Percentiles rank a stretch among this genome's conserved stretches.
phyloP scores from a whole-genome alignment of 1,140 invertebrate species.

The Sycophila sp. region DNA sequence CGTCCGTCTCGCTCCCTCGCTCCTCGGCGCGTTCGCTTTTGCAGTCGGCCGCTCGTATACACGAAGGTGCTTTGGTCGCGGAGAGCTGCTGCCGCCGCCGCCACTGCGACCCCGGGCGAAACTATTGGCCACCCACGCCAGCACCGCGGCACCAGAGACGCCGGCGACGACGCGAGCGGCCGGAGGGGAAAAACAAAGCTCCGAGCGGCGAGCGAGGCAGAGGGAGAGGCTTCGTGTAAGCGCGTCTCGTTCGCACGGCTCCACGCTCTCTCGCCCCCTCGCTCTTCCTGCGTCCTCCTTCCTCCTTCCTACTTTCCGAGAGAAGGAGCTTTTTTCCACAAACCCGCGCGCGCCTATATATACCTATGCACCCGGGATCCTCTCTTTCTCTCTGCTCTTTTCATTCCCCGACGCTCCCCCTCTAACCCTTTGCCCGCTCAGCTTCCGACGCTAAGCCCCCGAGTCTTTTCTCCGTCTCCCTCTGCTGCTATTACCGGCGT shows the following conservation, averaged over 20 bases:
- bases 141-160: background rate
- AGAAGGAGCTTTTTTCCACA: conserved; percentile 53
- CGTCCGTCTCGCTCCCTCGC: background rate
- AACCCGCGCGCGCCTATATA: conserved; percentile 30
- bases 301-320: background rate
- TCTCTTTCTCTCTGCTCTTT: conserved; percentile 8
- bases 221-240: conserved; percentile 33
- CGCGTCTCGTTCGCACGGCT: no score
- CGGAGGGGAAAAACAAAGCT: conserved; percentile 52
- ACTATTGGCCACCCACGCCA: conserved; percentile 65
- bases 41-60: conserved; percentile 15
- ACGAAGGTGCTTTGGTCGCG: conserved; percentile 11
- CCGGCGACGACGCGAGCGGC: background rate
- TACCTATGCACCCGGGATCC: background rate
- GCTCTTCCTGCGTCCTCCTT: conserved; percentile 44
- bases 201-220: conserved; percentile 27
- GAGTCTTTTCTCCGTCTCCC: conserved; percentile 8
- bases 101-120: conserved; percentile 53
- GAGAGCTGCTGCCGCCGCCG: conserved; percentile 25
- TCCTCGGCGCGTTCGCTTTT: conserved; percentile 22
- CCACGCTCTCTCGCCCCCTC: conserved; percentile 14
- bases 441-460: background rate
- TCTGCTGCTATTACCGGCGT: conserved; percentile 57
- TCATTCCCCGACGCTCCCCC: background rate
- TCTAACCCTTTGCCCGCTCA: background rate